Base-by-base conservation (phyloP, 2,888 invertebrate genomes). In the Apamea monoglypha region DNA sequence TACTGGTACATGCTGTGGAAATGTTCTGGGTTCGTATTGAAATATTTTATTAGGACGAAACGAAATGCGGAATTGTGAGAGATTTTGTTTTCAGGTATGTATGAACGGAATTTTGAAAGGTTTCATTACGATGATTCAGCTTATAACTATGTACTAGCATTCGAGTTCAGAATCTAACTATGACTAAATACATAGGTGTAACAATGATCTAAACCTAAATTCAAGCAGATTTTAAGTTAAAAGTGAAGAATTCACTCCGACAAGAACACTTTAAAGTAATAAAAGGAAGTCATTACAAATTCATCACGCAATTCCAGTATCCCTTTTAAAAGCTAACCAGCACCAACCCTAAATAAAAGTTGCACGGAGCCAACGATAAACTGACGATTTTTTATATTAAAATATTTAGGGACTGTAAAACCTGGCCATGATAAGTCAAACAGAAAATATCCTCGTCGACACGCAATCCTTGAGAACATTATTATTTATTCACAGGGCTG, bases 401-500 rank as follows among this genome's bases (percentile, higher is more conserved):
- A 88, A 87, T 86, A 87, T 89, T 89, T 85, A 88, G 85, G 87
- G 89, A 91, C 84, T 88, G 87, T 91, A 89, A 90, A 91, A 91
- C 84, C 86, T 84, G 69, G 88, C 88, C 79, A 89, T 89, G 90
- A 90, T 88, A 91, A 90, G 86, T 91, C 85, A 88, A 90, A 90
- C 84, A 89, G 87, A 89, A 90, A 91, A 88, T 90, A 90, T 88
- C 88, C 79, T 70, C 83, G 76, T 80, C 88, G 91, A 88, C 95
- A 96, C 94, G 95, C 95, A 90, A 95, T 90, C 88, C 91, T 92
- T 87, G 84, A 92, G 91, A 92, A 91, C 88, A 92, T 86, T 90
- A 93, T 94, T 94, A 94, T 95, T 95, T 94, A 95, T 95, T 94
- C 92, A 94, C 92, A 91, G 88, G 87, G 85, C 91, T 92, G 93